Evolutionary conservation across 1,140 invertebrate species (phyloP).

Genomic region (Megalonaias nervosa): DNA sequence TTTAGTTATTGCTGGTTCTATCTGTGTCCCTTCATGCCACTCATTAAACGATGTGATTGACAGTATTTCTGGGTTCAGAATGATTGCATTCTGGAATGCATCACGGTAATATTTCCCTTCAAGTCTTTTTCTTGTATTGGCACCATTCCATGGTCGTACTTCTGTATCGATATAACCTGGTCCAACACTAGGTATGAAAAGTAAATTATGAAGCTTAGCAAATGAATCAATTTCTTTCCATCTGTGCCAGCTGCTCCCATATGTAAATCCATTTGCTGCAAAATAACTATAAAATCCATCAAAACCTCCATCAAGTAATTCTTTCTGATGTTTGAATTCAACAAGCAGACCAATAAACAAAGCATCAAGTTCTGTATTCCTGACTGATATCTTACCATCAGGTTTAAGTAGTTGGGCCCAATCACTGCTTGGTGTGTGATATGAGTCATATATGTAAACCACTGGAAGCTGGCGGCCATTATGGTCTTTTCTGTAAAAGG

Average conservation of each 20-base stretch:
- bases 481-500: constrained; percentile 68
- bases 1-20: constrained; percentile 71
- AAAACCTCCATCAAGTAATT: constrained; percentile 69
- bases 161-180: constrained; percentile 74
- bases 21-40: constrained; percentile 76
- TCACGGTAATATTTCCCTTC: constrained; percentile 72
- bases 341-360: constrained; percentile 73
- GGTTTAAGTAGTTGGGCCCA: constrained; percentile 69
- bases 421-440: constrained; percentile 48
- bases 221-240: constrained; percentile 69
- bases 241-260: constrained; percentile 70
- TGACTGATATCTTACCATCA: constrained; percentile 57
- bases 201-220: constrained; percentile 61
- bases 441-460: constrained; percentile 75
- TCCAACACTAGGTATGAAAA: constrained; percentile 74
- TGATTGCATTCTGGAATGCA: constrained; percentile 68
- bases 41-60: constrained; percentile 75
- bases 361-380: constrained; percentile 71
- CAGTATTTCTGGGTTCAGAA: constrained; percentile 61
- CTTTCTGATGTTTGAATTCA: constrained; percentile 59
- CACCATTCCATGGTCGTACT: constrained; percentile 73
- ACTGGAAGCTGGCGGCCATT: constrained; percentile 67
- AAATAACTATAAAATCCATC: constrained; percentile 76
- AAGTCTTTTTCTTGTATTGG: constrained; percentile 66
- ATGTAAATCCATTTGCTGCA: constrained; percentile 72